Percentiles rank a stretch among this genome's conserved stretches.
Conservation (phyloP, 1,140 invertebrate species). For the Zaprionus davidi region DNA sequence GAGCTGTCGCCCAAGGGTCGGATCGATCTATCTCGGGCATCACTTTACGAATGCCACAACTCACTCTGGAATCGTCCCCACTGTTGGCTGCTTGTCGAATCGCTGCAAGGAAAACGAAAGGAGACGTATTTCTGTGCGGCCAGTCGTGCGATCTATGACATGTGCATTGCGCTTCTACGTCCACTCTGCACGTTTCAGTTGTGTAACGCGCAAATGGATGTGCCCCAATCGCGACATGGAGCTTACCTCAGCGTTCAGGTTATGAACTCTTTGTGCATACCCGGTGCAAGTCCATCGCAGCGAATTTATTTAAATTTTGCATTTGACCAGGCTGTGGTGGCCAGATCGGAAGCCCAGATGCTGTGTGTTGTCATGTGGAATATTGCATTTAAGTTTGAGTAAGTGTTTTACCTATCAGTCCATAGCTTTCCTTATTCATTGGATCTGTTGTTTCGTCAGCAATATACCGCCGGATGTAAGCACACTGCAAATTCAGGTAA, state of each 20-base stretch:
- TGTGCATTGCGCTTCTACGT: not conserved
- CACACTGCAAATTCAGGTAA: not conserved
- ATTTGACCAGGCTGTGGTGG: not conserved
- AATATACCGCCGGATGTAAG: not conserved
- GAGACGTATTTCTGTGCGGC: not conserved
- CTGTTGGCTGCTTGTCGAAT: not conserved
- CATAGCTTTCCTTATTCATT: too few species aligned
- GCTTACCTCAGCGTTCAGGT: not conserved
- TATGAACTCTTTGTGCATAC: too few species aligned
- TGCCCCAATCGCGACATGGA: not conserved
- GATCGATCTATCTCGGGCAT: not conserved
- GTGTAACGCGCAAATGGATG: not conserved
- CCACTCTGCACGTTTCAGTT: not conserved
- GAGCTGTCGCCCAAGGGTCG: not conserved
- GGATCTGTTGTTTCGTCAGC: not conserved
- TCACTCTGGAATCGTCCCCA: not conserved
- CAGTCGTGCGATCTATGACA: not conserved
- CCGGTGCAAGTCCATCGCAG: not conserved
- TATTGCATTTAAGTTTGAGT: too few species aligned
- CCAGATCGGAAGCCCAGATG: not conserved
- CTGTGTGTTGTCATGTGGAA: too few species aligned
- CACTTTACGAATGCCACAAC: not conserved
- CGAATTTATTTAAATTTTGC: not conserved
- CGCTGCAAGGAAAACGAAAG: not conserved
- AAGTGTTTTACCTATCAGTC: too few species aligned